Evolutionary conservation across 2,113 vertebrate species (phyloP).

Genomic region (Neoarius graeffei): DNA sequence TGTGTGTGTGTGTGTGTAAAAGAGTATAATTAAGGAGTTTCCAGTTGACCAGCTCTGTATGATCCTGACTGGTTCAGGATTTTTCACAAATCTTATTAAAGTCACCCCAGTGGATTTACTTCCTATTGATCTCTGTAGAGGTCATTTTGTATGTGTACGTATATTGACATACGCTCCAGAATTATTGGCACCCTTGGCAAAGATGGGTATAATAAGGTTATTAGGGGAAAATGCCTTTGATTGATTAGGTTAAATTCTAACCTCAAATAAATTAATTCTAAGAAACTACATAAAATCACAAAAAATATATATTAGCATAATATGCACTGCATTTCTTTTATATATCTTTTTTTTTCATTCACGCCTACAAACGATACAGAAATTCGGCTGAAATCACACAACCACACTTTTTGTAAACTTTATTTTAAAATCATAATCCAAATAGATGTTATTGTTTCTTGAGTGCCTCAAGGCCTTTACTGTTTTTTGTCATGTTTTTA

Average conservation of each 20-base stretch:
- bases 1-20: conserved; percentile 41
- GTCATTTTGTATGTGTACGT: neutral
- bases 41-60: conserved; percentile 51
- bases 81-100: conserved; percentile 21
- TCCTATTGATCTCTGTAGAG: neutral
- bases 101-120: conserved; percentile 14
- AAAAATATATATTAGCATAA: neutral
- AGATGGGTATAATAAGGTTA: too few species aligned
- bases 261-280: neutral
- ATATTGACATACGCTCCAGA: neutral
- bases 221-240: neutral
- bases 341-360: neutral
- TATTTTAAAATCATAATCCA: neutral
- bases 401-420: neutral
- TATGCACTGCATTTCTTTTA: neutral
- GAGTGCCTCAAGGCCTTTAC: neutral
- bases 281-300: neutral
- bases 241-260: neutral
- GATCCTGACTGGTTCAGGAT: conserved; percentile 39
- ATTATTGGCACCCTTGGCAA: conserved; percentile 9
- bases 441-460: neutral
- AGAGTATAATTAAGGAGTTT: conserved; percentile 55
- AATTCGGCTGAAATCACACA: neutral
- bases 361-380: neutral
- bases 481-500: neutral